Evolutionary conservation across 1,140 invertebrate species (phyloP), one percentile per base, ranked within the genome.

Genomic region (Dinoponera quadriceps): DNA sequence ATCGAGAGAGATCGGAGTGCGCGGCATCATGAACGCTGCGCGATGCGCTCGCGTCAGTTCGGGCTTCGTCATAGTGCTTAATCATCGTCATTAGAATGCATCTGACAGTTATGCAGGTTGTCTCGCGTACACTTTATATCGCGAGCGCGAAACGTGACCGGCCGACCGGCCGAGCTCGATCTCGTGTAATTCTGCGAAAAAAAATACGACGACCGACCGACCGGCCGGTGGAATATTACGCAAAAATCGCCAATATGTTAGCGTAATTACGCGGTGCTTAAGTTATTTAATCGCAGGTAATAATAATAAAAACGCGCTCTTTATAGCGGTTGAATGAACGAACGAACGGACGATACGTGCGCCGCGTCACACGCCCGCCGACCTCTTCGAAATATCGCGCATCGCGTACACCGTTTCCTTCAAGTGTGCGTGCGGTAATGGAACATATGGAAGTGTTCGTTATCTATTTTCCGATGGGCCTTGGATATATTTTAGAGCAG

Each of bases 231-330:
- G 9, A 51, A 51, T 81, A 83, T 73, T 38, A 55, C 68, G 57
- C 13, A 83, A 83, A 88, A 85, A 85, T 85, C n/a, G 62, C 38
- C 25, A 59, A 18, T 65, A 60, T 80, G 65, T 82, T 78, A 68
- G 54, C 65, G 77, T 60, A 81, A 88, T 88, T 88, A 85, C 60
- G 55, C 25, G 33, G 68, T 48, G n/a, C 14, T 29, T 33, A 54
- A 77, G 71, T 69, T 74, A 68, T 74, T 82, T 85, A 88, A 88
- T 88, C 80, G 48, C n/a, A 57, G 54, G 69, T 80, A 83, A 88
- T 83, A 83, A 88, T 66, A 77, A 81, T 81, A 84, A 75, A 84
- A 82, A 82, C 51, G 44, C 48, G n/a, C 51, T 72, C 48, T 66
- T 72, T 60, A 72, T 72, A 59, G 55, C 66, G 66, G 68, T 81